Percentiles rank a stretch among this genome's conserved stretches.
These are phyloP conservation scores for Beroe forskalii DNA, from an alignment of 37 sponge, comb jelly and placozoan species.

Conservation along the genomic window DNA sequence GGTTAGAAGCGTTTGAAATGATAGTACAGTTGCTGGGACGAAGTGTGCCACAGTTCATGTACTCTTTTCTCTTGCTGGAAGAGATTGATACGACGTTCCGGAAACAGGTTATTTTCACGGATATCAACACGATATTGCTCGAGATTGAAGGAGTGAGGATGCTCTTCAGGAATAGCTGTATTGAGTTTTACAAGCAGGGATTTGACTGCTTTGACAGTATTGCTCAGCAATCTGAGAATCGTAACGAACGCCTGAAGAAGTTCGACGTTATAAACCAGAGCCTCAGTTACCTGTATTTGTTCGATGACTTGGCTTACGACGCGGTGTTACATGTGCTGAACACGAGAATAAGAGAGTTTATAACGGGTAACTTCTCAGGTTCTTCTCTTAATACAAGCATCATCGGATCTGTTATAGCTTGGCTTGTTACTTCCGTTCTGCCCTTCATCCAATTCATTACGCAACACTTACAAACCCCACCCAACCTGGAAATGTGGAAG, in stretches of 20 bases:
- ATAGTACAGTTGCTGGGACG: neutral
- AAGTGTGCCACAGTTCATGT: neutral
- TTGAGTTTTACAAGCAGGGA: neutral
- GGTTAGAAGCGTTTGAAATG: constrained; percentile 23
- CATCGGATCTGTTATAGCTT: constrained; percentile 11
- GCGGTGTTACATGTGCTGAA: constrained; percentile 32
- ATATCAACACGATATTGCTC: neutral
- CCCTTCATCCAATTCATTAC: constrained; percentile 34
- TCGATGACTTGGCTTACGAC: constrained; percentile 17
- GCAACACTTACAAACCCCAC: neutral
- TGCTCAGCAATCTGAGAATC: neutral
- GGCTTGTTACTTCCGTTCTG: constrained; percentile 4
- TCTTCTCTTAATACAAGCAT: constrained; percentile 19
- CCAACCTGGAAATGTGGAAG: constrained; percentile 51
- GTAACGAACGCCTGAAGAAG: neutral
- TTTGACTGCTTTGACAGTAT: constrained; percentile 23
- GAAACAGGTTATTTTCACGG: constrained; percentile 12
- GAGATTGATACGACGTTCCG: constrained; percentile 8
- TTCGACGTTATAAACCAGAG: constrained; percentile 20
- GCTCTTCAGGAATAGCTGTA: neutral
- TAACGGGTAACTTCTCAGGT: constrained; percentile 20
- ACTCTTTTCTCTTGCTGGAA: neutral
- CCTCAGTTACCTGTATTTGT: neutral
- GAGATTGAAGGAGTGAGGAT: constrained; percentile 1
- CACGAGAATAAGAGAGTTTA: constrained; percentile 1